Conservation (phyloP, 2,888 invertebrate species). For the Ophraella communa region DNA sequence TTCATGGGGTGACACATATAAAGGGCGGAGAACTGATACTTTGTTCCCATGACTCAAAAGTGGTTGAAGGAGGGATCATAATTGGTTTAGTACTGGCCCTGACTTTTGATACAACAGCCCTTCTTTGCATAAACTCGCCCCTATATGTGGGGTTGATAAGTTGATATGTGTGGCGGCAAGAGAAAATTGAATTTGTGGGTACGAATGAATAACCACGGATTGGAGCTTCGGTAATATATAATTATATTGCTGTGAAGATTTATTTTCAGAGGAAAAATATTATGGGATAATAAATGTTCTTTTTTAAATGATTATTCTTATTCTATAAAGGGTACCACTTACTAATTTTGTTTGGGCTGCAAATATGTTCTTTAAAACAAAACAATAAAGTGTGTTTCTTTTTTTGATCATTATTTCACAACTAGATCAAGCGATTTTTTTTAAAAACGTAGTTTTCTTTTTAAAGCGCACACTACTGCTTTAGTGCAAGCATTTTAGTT, state of each 20-base stretch:
- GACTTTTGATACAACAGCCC: conserved; percentile 43
- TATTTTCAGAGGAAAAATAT: not conserved
- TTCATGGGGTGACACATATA: conserved; percentile 44
- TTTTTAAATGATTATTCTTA: too few species aligned
- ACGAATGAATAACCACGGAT: not conserved
- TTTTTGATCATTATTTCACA: too few species aligned
- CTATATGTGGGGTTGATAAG: conserved; percentile 23
- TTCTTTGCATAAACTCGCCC: conserved; percentile 41
- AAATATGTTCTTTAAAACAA: too few species aligned
- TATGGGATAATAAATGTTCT: not conserved
- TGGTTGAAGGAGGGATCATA: conserved; percentile 47
- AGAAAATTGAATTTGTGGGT: conserved; percentile 16
- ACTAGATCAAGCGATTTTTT: too few species aligned
- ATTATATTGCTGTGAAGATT: not conserved
- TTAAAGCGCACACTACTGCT: too few species aligned
- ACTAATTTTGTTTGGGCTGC: too few species aligned
- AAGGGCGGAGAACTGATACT: conserved; percentile 43
- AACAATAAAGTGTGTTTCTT: too few species aligned
- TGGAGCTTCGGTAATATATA: not conserved
- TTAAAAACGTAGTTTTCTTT: too few species aligned
- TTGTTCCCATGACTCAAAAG: conserved; percentile 40
- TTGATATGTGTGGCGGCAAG: conserved; percentile 11
- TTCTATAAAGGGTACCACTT: too few species aligned
- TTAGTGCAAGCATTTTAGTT: too few species aligned
- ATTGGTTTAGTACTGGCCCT: conserved; percentile 46